Base-by-base conservation (phyloP, 2,888 invertebrate species). In the Plagodis pulveraria region DNA sequence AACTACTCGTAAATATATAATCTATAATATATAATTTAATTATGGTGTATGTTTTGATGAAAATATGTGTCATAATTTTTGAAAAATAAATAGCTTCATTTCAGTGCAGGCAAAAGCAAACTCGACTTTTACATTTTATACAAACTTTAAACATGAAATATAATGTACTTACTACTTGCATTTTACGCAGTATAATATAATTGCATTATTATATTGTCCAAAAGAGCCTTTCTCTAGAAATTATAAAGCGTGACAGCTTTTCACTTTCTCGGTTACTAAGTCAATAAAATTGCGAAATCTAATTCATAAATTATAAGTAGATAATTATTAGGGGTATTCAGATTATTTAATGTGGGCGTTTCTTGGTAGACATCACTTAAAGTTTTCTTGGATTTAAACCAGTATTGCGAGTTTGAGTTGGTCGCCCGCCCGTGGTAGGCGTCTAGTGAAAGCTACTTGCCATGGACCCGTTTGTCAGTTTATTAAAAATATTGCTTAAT, bases 161-260 rank as follows among this genome's bases (percentile, higher is more conserved):
- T 35, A 32, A 34, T 50, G 8, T 34, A 35, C 35, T 53, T 61
- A 58, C 69, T 34, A 35, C 35, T 53, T 61, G 59, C 69, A 71
- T 63, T 65, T 70, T 69, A 56, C 69, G 66, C 65, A 63, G 64
- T 67, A 59, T 66, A 70, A 70, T 61, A 65, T 66, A 63, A 69
- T 63, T 65, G 62, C 62, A 63, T 66, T 40, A 67, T 67, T 67
- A 69, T 56, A 67, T 70, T 71, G 78, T 77, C 75, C 72, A 75
- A 81, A 80, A 77, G 70, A 74, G 81, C 83, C 88, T 89, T 89
- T 91, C 90, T 86, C 90, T 83, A 74, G 72, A 83, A 86, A 83
- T 85, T 83, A 85, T 80, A 84, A 81, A 84, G 84, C 89, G 88
- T 91, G 84, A 87, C 86, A 84, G 80, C 79, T 87, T 83, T 86